Evolutionary conservation across 1,140 invertebrate species (phyloP), one percentile per base, ranked within the genome.

Genomic region (Coenobita brevimanus): DNA sequence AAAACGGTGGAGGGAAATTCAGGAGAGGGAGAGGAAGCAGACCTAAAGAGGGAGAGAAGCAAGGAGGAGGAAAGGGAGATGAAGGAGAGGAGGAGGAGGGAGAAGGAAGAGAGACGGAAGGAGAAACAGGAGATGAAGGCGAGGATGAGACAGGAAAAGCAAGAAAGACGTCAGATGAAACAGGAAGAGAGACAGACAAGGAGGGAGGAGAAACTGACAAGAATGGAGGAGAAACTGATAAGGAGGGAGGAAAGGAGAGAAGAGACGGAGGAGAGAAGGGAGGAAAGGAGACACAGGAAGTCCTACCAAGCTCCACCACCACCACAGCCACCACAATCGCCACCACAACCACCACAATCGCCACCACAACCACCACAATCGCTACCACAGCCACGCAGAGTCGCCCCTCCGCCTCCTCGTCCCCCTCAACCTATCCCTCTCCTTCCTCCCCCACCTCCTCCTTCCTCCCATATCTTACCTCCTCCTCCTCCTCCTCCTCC

Each of bases 401-500:
- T n/a, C n/a, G 62, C 62, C 36, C 62, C 57, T 62, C 57, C 57
- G 21, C 57, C 62, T 67, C 62, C 62, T 67, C 62, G 24, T 67
- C 62, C 1, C 36, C 2, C n/a, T 64, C 3, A 24, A 30, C 62
- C 62, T 67, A 24, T 10, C 33, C 62, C 54, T 57, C n/a, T n/a
- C 54, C n/a, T n/a, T n/a, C n/a, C 54, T 57, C n/a, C 54, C 54
- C n/a, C 54, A n/a, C n/a, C n/a, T n/a, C 4, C 57, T 62, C 57
- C 57, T 62, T 24, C 54, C 62, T 67, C 36, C 27, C n/a, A 57
- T 33, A 24, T 15, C 36, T n/a, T 1, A 1, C 10, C 10, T 1
- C 62, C 62, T 57, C 10, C 54, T 67, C 62, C 62, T 67, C 62
- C 62, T 67, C 62, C n/a, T 67, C 15, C 62, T 67, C 62, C n/a